Conservation (phyloP, 2,113 vertebrate genomes). For the Vulpes ferrilata region DNA sequence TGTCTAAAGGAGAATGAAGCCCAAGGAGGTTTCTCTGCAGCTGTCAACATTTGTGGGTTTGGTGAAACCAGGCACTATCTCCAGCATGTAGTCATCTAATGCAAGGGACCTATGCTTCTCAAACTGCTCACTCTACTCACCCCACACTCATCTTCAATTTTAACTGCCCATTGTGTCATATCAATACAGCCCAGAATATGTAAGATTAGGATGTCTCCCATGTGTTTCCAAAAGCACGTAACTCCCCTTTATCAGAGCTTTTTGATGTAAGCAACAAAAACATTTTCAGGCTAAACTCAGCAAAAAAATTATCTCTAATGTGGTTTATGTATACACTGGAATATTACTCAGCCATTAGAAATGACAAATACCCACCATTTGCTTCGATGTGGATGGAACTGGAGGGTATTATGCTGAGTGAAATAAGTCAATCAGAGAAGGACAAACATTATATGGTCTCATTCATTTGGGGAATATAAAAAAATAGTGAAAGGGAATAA, state of each 20-base stretch:
- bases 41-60: background rate
- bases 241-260: background rate
- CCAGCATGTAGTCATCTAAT: too few relatives aligned
- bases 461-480: too few relatives aligned
- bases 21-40: background rate
- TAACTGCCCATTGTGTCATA: background rate
- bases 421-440: too few relatives aligned
- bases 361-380: too few relatives aligned
- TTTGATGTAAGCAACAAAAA: background rate
- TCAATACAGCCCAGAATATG: background rate
- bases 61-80: background rate
- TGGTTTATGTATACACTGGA: too few relatives aligned
- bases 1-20: background rate
- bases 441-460: too few relatives aligned
- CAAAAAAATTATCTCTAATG: background rate
- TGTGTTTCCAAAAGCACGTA: background rate
- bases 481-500: too few relatives aligned
- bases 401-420: too few relatives aligned
- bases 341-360: too few relatives aligned
- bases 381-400: too few relatives aligned
- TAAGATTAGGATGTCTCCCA: background rate
- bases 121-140: background rate
- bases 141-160: background rate
- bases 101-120: background rate
- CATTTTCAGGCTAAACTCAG: background rate